Base-by-base conservation (phyloP, 2,797 vertebrate genomes). In the Helicolenus hilgendorfi region DNA sequence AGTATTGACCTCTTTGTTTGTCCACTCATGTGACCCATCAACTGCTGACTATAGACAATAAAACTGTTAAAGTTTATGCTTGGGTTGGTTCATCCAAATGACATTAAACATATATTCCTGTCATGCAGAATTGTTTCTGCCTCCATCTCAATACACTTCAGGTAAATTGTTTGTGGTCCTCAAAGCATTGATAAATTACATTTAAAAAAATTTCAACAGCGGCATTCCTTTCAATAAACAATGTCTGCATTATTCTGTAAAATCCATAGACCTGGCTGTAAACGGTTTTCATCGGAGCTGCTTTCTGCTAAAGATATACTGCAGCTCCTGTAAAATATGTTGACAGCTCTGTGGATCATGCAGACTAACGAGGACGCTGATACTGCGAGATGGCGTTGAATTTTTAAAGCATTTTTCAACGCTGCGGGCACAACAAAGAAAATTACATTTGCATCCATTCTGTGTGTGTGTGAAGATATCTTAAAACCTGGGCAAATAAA, bases 311-410 rank as follows among this genome's bases (percentile, higher is more conserved):
- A 24, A 22, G 11, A 67, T 56, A 60, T 11, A 33, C 62, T 63
- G 62, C 15, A 26, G 35, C 62, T 68, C 4, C 33, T 5, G 11
- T 41, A 41, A 35, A 76, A 56, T 59, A 14, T 24, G 65, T 45
- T 78, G 70, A 71, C 78, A 71, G 22, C 75, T 69, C 33, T 53
- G 65, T 59, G 31, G 71, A 75, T 76, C 74, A 41, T 71, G 49
- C 72, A 70, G 27, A 67, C 38, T 62, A 59, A 72, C 38, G 41
- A 72, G 72, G 33, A 77, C 33, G 58, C n/a, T 35, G 22, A 65
- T 59, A n/a, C 69, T 60, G 24, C 1, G 18, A 62, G 22, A 87
- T 72, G 64, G 22, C 18, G 20, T 29, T 63, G 55, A 53, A 58
- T 71, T 79, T 62, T 53, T 62, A 36, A 67, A 68, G 18, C 22